Base-by-base conservation (phyloP, 2,797 vertebrate species). In the Spea hammondii region DNA sequence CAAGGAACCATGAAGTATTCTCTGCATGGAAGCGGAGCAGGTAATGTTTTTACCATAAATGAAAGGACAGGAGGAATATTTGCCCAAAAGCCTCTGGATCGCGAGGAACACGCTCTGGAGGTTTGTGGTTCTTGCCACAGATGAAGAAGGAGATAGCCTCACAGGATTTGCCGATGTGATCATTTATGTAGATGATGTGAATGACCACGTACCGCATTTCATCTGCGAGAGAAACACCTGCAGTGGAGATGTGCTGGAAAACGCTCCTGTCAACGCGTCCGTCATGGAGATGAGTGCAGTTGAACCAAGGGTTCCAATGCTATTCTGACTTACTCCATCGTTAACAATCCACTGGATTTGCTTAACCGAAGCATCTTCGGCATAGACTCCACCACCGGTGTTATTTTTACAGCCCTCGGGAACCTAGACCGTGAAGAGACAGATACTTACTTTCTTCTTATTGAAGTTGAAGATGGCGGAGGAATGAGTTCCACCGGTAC, bases 111-210 rank as follows among this genome's bases (percentile, higher is more conserved):
- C 1, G 92, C 91, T 95, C 8, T 97, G 96, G 96, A 93, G 94
- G 45, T 97, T 97, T 44, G 93, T 97, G 8, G 94, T 95, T 3
- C 67, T 97, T 86, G 95, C 95, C 46, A 97, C 96, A 0, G 96
- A 97, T 46, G 95, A 96, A 79, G 92, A 91, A 0, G 96, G 32
- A 32, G 17, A 17, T 17, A 17, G 17, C 17, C 17, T 17, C 17
- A 17, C 17, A 17, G 17, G 96, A 13, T 97, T 97, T 90, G 94
- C 95, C 0, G 95, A 97, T 48, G 91, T 96, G 78, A 95, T 97
- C 84, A 96, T 97, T 83, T 95, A 93, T 0, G 94, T 97, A 55
- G 93, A 93, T 93, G 96, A 97, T 85, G 93, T 97, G 83, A 97
- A 97, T 6, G 96, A 97, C 88, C 96, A 95, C 0, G 91, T 93